Conservation (phyloP, 1,140 invertebrate species). For the Meloidogyne exigua region DNA sequence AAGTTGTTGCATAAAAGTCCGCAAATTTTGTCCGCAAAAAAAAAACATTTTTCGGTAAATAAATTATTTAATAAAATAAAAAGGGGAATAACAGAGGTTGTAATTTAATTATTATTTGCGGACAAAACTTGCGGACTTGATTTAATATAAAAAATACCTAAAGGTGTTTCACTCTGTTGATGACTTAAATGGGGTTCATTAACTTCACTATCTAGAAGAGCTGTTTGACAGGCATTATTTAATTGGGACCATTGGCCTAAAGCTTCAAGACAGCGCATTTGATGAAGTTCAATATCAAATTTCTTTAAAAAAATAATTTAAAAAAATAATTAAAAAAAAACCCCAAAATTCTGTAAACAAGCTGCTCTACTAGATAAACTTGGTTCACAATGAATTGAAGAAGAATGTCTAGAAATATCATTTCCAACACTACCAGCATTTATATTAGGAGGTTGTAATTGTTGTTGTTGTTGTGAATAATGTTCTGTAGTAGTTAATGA, state of each 20-base stretch:
- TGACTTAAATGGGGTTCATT: conserved; percentile 8
- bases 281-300: conserved; percentile 78
- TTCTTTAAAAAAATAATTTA: not conserved
- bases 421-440: not conserved
- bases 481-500: conserved; percentile 2
- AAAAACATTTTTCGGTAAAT: too few relatives aligned
- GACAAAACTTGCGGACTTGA: too few relatives aligned
- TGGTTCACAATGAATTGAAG: not conserved
- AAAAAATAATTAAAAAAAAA: not conserved
- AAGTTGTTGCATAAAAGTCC: too few relatives aligned
- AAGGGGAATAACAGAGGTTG: too few relatives aligned
- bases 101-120: too few relatives aligned
- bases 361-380: not conserved
- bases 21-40: too few relatives aligned
- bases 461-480: not conserved
- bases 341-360: not conserved
- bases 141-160: not conserved
- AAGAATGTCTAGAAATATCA: conserved; percentile 4
- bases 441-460: not conserved
- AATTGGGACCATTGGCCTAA: conserved; percentile 84
- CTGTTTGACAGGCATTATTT: conserved; percentile 36
- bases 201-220: conserved; percentile 29
- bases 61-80: too few relatives aligned
- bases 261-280: conserved; percentile 94
- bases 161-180: conserved; percentile 18